phyloP scores from a whole-genome alignment of 2,113 vertebrate genomes.

The Tichodroma muraria region DNA sequence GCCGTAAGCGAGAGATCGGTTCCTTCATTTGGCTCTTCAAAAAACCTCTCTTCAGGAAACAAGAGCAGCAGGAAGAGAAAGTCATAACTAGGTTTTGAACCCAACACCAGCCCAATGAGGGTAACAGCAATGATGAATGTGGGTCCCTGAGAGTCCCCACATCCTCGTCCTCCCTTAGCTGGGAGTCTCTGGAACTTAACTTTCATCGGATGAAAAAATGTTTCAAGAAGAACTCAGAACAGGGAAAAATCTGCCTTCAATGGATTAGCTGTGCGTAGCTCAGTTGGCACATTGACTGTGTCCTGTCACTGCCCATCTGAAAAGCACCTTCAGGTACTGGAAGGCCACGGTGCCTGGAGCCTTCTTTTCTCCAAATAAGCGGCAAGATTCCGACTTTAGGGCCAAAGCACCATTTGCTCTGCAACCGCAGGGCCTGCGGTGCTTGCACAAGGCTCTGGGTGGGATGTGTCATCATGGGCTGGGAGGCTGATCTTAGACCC shows the following conservation, averaged over 20 bases:
- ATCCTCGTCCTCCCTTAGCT: background rate
- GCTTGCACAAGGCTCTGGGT: background rate
- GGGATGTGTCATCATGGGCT: accelerated
- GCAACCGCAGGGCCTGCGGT: background rate
- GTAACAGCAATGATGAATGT: accelerated
- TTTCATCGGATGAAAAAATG: background rate
- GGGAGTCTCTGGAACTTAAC: background rate
- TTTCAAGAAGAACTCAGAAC: background rate
- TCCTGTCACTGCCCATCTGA: background rate
- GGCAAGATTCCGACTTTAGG: background rate
- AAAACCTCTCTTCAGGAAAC: background rate
- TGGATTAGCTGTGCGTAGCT: background rate
- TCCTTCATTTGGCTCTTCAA: background rate
- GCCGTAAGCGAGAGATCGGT: background rate
- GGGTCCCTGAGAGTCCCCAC: background rate
- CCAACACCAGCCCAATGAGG: background rate
- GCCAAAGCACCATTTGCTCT: background rate
- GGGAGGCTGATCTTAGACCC: background rate
- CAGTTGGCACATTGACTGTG: background rate
- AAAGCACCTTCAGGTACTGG: background rate
- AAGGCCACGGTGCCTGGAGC: too few relatives aligned
- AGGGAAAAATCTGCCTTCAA: background rate
- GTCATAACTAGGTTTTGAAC: background rate
- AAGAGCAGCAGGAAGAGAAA: too few relatives aligned
- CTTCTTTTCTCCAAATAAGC: background rate